Conservation (phyloP, 2,888 invertebrate genomes). For the Gortyna flavago region DNA sequence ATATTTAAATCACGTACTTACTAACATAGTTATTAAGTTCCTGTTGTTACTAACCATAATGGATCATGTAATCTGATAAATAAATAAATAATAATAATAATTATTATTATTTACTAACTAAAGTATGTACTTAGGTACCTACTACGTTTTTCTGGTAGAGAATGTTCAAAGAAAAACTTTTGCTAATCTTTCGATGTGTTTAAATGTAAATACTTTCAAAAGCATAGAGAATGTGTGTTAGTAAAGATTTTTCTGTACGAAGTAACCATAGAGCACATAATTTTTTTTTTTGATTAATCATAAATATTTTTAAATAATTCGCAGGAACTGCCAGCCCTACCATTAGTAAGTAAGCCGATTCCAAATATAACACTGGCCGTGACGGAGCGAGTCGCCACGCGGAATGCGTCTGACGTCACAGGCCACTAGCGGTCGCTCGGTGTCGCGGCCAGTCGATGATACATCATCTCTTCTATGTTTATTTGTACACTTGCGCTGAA, state of each 20-base stretch:
- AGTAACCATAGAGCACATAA: not conserved
- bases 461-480: conserved; percentile 70
- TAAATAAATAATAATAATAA: too few species aligned
- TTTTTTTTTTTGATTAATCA: too few species aligned
- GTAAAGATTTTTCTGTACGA: not conserved
- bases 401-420: conserved; percentile 84
- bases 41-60: too few species aligned
- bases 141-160: not conserved
- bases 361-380: conserved; percentile 86
- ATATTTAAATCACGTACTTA: too few species aligned
- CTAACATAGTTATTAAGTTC: too few species aligned
- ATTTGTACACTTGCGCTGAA: conserved; percentile 61
- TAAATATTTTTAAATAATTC: not conserved
- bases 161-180: too few species aligned
- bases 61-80: too few species aligned
- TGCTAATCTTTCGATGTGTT: too few species aligned
- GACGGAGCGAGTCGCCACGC: conserved; percentile 75
- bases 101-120: too few species aligned
- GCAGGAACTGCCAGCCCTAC: conserved; percentile 58
- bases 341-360: conserved; percentile 78
- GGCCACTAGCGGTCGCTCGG: conserved; percentile 32
- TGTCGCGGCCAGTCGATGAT: conserved; percentile 68
- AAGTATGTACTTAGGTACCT: too few species aligned
- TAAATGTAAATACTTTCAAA: not conserved
- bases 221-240: not conserved